A percentile compares a stretch with the other conserved stretches of the same genome.
Conservation (phyloP, 2,113 vertebrate genomes). For the Muntiacus muntjak region DNA sequence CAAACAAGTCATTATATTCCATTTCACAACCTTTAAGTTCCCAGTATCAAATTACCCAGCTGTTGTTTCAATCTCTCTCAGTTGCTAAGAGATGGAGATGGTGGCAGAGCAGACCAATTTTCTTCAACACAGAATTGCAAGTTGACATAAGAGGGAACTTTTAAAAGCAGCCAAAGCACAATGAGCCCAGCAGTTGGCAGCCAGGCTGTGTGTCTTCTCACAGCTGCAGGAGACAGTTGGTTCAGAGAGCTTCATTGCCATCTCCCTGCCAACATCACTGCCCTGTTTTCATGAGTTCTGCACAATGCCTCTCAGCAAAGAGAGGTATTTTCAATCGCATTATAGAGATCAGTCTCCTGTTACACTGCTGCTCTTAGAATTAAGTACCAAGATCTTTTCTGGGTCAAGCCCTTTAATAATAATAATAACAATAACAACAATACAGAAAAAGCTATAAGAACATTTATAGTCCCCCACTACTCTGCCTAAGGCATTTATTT, state of each 20-base stretch:
- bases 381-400: neutral
- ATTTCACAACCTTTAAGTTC: constrained; percentile 76
- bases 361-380: constrained; percentile 4
- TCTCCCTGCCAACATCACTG: constrained; percentile 53
- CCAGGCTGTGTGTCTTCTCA: constrained; percentile 69
- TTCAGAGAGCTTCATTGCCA: constrained; percentile 42
- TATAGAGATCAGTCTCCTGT: neutral
- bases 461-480: neutral
- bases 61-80: constrained; percentile 73
- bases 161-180: constrained; percentile 40
- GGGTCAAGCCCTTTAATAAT: neutral
- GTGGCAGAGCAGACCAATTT: constrained; percentile 67
- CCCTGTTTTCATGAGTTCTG: constrained; percentile 39
- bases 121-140: constrained; percentile 51
- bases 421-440: neutral
- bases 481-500: neutral
- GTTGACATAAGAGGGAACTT: constrained; percentile 63
- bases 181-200: constrained; percentile 61
- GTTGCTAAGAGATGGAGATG: constrained; percentile 69
- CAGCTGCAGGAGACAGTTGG: constrained; percentile 68
- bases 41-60: constrained; percentile 80
- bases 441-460: neutral
- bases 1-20: constrained; percentile 81
- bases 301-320: constrained; percentile 1
- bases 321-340: constrained; percentile 17